Conservation (phyloP, 2,113 vertebrate genomes). For the Apistogramma diplotaenia region DNA sequence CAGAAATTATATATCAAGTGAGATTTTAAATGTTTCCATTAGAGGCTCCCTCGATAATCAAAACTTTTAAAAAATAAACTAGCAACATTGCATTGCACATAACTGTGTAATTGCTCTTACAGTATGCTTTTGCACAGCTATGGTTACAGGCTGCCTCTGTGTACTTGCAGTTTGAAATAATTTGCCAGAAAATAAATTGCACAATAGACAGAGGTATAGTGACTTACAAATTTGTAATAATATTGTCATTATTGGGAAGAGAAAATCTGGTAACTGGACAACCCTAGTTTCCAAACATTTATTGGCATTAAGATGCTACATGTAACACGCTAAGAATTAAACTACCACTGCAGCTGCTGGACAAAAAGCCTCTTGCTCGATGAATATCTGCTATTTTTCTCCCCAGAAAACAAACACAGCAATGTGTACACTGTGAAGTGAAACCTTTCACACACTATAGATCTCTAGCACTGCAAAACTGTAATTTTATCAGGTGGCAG, state of each 20-base stretch:
- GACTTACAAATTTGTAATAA: not conserved
- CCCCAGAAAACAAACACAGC: conserved; percentile 7
- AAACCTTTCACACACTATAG: conserved; percentile 3
- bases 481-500: conserved; percentile 53
- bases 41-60: not conserved
- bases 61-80: not conserved
- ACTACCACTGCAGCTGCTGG: not conserved
- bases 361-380: conserved; percentile 8
- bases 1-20: not conserved
- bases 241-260: not conserved
- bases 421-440: not conserved
- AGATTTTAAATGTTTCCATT: not conserved
- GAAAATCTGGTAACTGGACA: not conserved
- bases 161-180: not conserved
- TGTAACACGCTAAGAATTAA: not conserved
- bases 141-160: not conserved
- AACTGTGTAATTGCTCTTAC: not conserved
- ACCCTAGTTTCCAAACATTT: not conserved
- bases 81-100: not conserved
- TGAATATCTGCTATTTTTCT: not conserved
- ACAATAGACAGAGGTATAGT: not conserved
- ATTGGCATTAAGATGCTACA: conserved; percentile 45
- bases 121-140: not conserved
- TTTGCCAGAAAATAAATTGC: not conserved
- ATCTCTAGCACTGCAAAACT: conserved; percentile 33